phyloP scores from a whole-genome alignment of 2,888 invertebrate genomes.

The Scaptomyza cyrtandrae region DNA sequence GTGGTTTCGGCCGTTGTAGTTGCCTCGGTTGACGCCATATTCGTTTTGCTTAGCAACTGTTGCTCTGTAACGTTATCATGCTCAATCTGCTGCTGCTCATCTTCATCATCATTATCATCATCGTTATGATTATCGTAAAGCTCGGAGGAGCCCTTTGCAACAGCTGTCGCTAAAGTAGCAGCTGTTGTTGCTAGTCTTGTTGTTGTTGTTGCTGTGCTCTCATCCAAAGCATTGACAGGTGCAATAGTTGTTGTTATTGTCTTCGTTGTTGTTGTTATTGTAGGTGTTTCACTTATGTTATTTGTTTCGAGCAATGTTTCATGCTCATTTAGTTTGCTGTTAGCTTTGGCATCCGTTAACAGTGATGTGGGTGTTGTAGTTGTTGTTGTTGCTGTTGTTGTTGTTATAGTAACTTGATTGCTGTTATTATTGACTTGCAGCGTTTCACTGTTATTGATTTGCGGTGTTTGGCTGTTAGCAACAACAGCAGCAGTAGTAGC shows the following conservation, averaged over 20 bases:
- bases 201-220: slow-evolving; percentile 36
- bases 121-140: slow-evolving; percentile 8
- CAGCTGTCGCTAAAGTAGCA: slow-evolving; percentile 20
- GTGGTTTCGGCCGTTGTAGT: slow-evolving; percentile 49
- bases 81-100: slow-evolving; percentile 38
- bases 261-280: slow-evolving; percentile 40
- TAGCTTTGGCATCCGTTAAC: slow-evolving; percentile 55
- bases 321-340: slow-evolving; percentile 59
- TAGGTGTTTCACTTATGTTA: slow-evolving; percentile 73
- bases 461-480: slow-evolving; percentile 5
- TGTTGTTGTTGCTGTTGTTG: slow-evolving; percentile 26
- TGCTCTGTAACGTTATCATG: slow-evolving; percentile 40
- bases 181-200: slow-evolving; percentile 17
- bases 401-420: slow-evolving; percentile 13
- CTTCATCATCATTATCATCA: slow-evolving; percentile 31
- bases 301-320: slow-evolving; percentile 80
- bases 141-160: slow-evolving; percentile 33
- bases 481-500: neutral
- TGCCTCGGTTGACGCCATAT: slow-evolving; percentile 55
- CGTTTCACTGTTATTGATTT: slow-evolving; percentile 36
- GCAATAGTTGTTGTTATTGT: slow-evolving; percentile 10
- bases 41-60: slow-evolving; percentile 42
- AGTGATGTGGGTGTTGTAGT: slow-evolving; percentile 13
- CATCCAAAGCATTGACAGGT: slow-evolving; percentile 39
- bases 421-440: slow-evolving; percentile 41